These are phyloP conservation scores for Trinorchestia longiramus DNA, from an alignment of 1,140 invertebrate species.

Conservation along the genomic window DNA sequence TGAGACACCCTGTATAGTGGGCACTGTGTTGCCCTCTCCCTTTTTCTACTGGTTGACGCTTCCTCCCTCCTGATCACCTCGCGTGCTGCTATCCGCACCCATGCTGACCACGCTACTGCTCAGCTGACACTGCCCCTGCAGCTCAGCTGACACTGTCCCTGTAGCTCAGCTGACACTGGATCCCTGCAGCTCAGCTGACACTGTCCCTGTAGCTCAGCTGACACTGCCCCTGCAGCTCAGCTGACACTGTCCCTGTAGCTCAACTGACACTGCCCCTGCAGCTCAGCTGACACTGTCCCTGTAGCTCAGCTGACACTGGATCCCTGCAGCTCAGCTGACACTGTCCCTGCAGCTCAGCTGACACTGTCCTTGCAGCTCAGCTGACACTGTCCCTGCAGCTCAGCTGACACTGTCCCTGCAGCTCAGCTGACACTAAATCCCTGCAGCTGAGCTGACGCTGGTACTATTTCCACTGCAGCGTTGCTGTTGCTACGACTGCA, in stretches of 20 bases:
- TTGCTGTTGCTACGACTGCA: too few species aligned
- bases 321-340: neutral
- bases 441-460: too few species aligned
- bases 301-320: too few species aligned
- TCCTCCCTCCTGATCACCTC: too few species aligned
- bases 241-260: too few species aligned
- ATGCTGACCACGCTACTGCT: neutral
- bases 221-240: neutral
- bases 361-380: neutral
- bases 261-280: too few species aligned
- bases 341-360: neutral
- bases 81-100: neutral
- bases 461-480: too few species aligned
- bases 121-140: neutral
- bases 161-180: too few species aligned
- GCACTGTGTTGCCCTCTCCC: neutral
- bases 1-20: too few species aligned
- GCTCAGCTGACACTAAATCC: neutral
- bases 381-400: neutral
- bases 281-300: too few species aligned
- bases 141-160: neutral
- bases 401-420: neutral
- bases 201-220: neutral
- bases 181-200: too few species aligned
- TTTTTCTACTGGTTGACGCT: neutral